phyloP scores from a whole-genome alignment of 2,113 vertebrate genomes.

The Oenanthe melanoleuca region DNA sequence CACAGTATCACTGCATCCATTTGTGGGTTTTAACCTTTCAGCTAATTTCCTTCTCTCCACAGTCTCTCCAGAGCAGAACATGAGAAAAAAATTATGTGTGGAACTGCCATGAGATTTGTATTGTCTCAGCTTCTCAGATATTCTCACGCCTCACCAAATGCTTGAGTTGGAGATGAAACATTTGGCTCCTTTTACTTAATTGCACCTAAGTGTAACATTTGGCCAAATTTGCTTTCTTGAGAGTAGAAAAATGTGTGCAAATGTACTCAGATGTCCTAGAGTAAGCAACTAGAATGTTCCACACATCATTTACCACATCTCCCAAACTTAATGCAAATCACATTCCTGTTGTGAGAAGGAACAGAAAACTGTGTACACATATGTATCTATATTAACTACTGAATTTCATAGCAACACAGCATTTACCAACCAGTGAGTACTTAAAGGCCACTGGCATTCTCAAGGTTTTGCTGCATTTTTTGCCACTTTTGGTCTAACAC shows the following conservation, averaged over 20 bases:
- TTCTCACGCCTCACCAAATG: neutral
- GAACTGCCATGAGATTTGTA: neutral
- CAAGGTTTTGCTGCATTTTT: neutral
- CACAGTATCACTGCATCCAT: neutral
- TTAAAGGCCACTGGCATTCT: neutral
- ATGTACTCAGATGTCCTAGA: neutral
- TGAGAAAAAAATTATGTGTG: neutral
- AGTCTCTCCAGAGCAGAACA: neutral
- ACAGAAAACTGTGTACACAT: neutral
- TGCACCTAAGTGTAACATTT: neutral
- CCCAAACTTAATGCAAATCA: neutral
- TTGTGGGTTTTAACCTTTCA: neutral
- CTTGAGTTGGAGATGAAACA: neutral
- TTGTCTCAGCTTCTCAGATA: neutral
- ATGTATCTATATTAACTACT: neutral
- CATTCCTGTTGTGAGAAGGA: neutral
- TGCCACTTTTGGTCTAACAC: neutral
- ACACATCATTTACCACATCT: neutral
- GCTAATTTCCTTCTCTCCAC: neutral
- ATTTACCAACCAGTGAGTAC: neutral
- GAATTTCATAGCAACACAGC: neutral
- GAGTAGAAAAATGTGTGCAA: neutral
- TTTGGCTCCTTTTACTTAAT: neutral
- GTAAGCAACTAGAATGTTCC: neutral
- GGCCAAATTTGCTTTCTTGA: neutral